Evolutionary conservation across 1,140 invertebrate genomes (phyloP), one percentile per base, ranked within the genome.

Genomic region (Microplitis mediator): DNA sequence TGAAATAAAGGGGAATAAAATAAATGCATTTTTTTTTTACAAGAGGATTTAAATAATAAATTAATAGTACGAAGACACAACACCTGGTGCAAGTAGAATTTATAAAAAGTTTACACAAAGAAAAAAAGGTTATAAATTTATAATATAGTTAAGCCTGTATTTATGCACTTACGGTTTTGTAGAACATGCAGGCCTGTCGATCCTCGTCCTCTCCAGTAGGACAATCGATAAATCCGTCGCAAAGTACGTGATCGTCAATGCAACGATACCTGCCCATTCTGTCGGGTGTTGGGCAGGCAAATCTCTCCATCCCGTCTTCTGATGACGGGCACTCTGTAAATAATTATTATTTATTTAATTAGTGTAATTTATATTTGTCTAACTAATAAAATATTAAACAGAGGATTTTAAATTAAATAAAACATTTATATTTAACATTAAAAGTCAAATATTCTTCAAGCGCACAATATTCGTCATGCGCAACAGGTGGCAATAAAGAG

Each of bases 241-340:
- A 98, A 31, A 98, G 90, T 72, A 96, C 95, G 86, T 97, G 95
- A 88, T 97, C 96, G 86, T 97, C 96, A 87, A 98, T 97, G 88
- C 96, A 98, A 74, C 95, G 92, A 87, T 96, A 98, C 75, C 96
- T 90, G 50, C 96, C 95, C 87, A 95, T 93, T 74, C 92, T 86
- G 87, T 98, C 96, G 0, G 95, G 93, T 14, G 94, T 93, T 13
- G 96, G 96, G 87, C 96, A 98, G 32, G 96, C 95, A 80, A 98
- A 98, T 79, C 95, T 89, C 83, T 97, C 95, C 93, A 97, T 96
- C 70, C 95, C 95, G 81, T 97, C 96, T 71, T 95, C 94, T 35
- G 95, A 95, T 69, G 94, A 91, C 70, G 95, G 95, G 88, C 96
- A 98, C 85, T 98, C 96, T 98, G 89, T 1, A 89, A 90, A 75